Evolutionary conservation across 1,140 invertebrate species (phyloP).

Genomic region (Diuraphis noxia): DNA sequence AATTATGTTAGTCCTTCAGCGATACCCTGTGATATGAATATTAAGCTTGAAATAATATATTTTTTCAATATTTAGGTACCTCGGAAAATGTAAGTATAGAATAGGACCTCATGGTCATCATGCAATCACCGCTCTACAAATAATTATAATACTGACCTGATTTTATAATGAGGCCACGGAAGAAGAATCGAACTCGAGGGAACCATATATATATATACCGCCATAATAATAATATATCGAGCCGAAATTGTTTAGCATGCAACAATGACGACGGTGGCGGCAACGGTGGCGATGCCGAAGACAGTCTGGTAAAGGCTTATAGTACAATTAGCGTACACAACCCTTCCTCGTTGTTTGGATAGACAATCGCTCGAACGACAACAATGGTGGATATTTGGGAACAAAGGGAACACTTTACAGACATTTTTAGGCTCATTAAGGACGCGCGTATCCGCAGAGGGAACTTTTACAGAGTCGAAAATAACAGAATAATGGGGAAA

Average conservation of each 20-base stretch:
- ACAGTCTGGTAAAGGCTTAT: background rate
- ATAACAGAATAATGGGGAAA: background rate
- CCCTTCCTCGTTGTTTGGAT: conserved; percentile 12
- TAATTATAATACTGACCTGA: too few relatives aligned
- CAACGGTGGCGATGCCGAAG: background rate
- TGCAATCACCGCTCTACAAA: too few relatives aligned
- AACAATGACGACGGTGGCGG: conserved; percentile 61
- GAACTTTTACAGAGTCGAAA: background rate
- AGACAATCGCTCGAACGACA: conserved; percentile 28
- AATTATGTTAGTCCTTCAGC: background rate
- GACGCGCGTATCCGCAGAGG: background rate
- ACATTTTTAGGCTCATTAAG: conserved; percentile 39
- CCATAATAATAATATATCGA: conserved; percentile 73
- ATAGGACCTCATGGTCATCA: too few relatives aligned
- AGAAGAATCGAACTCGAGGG: background rate
- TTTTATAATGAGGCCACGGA: background rate
- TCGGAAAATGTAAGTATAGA: too few relatives aligned
- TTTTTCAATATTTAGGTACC: too few relatives aligned
- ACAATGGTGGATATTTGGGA: background rate
- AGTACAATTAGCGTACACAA: conserved; percentile 17
- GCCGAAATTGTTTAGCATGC: conserved; percentile 92
- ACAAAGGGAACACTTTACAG: background rate
- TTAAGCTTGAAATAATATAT: too few relatives aligned
- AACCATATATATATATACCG: background rate
- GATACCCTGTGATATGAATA: too few relatives aligned